Percentiles rank a stretch among this genome's conserved stretches.
Evolutionary conservation across 2,113 vertebrate species (phyloP).

Genomic region (Hypocryptadius cinnamomeus): DNA sequence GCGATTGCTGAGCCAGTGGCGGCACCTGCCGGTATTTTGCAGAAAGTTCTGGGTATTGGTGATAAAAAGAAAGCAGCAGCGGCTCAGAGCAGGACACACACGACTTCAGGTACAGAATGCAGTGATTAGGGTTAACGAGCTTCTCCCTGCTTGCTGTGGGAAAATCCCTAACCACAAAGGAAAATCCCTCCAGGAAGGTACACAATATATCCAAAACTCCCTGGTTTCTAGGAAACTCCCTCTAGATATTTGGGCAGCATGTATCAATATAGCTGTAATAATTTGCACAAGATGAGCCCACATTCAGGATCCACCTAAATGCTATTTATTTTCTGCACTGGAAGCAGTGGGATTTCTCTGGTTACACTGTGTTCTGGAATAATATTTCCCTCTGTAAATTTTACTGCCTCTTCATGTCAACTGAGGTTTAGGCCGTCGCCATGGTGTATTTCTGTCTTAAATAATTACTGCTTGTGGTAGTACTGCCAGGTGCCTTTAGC

Average conservation of each 20-base stretch:
- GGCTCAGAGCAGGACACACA: background rate
- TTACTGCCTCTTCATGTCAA: background rate
- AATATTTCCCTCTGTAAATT: background rate
- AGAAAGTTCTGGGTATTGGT: background rate
- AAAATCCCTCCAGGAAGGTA: background rate
- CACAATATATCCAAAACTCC: background rate
- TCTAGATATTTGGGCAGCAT: background rate
- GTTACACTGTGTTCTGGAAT: background rate
- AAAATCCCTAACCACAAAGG: background rate
- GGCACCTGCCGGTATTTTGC: conserved; percentile 16
- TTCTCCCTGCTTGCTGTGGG: background rate
- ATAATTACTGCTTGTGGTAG: background rate
- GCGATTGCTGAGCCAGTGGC: conserved; percentile 11
- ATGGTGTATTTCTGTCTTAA: background rate
- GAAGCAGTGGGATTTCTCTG: background rate
- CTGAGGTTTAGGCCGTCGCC: background rate
- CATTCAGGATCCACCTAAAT: background rate
- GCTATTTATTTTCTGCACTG: background rate
- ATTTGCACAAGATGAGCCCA: background rate
- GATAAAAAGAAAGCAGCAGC: background rate
- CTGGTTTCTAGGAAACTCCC: background rate
- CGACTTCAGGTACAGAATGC: background rate
- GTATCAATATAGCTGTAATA: background rate
- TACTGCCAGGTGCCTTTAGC: background rate
- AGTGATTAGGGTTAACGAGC: background rate